Base-by-base conservation (phyloP, 2,797 vertebrate genomes). In the Potorous gilbertii region DNA sequence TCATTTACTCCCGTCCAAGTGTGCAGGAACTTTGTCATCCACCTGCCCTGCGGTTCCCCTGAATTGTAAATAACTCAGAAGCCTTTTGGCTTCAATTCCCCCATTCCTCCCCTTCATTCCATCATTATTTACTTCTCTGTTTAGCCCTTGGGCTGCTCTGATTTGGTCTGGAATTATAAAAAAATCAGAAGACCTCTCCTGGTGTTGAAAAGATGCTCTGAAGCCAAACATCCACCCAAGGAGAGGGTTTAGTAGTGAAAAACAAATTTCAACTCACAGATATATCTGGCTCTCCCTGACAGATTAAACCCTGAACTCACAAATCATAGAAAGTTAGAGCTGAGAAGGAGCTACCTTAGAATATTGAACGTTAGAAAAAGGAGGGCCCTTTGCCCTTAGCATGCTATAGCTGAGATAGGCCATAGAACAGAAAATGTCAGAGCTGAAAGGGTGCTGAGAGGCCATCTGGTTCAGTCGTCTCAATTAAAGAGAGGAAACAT, bases 71-170 rank as follows among this genome's bases (percentile, higher is more conserved):
- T 10, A 29, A 56, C 81, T 27, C 9, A 29, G 11, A 27, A 56
- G 56, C 1, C 24, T 91, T 2, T 5, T 91, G 6, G 31, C 74
- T n/a, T 87, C 55, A 50, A 56, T 21, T 11, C 0, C 2, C 10
- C 16, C 21, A 13, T 24, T 1, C 0, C 0, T 0, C 1, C 10
- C 0, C 12, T 0, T 0, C 50, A 34, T 66, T 18, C n/a, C 40
- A 56, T 8, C 46, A 10, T 27, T 8, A 6, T 46, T 29, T 55
- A 50, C 74, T 87, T 46, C 74, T 87, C 10, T 87, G 74, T 50
- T 87, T 50, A 87, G 74, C 40, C 40, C 74, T 87, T 50, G 40
- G 40, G 21, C 74, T 87, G 40, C 40, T 87, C 74, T 46, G 74
- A 12, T 50, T 87, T 46, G 74, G 74, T 87, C 40, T 87, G 40